Percentiles rank a stretch among this genome's conserved stretches.
Evolutionary conservation across 2,113 vertebrate species (phyloP).

Genomic region (Polyodon spathula): DNA sequence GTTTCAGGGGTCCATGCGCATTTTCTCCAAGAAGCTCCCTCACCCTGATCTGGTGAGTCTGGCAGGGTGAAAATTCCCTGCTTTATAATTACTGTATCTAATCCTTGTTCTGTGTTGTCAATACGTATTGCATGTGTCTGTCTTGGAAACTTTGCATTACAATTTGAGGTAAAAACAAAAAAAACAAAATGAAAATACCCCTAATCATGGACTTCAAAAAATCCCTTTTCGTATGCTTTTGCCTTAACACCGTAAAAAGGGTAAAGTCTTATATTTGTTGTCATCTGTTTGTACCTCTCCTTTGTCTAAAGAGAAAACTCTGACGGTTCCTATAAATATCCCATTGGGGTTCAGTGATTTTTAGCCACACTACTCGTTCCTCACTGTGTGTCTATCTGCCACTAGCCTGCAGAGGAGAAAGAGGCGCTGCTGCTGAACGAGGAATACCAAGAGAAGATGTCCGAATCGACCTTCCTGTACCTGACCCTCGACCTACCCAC

Average conservation of each 20-base stretch:
- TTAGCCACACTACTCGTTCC: background rate
- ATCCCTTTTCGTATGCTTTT: too few species aligned
- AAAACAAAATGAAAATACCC: too few species aligned
- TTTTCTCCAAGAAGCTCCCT: constrained; percentile 93
- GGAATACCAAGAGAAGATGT: constrained; percentile 90
- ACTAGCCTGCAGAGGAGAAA: constrained; percentile 80
- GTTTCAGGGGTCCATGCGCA: constrained; percentile 94
- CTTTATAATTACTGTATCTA: background rate
- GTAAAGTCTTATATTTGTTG: too few species aligned
- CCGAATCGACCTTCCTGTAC: constrained; percentile 89
- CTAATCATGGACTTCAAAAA: too few species aligned
- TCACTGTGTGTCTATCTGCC: background rate
- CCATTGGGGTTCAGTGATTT: background rate
- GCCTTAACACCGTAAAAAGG: too few species aligned
- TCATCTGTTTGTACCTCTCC: background rate
- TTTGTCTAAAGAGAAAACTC: too few species aligned
- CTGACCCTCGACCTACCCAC: constrained; percentile 91
- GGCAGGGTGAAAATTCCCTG: background rate
- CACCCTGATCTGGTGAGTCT: constrained; percentile 87
- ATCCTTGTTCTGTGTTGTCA: background rate
- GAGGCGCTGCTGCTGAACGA: constrained; percentile 75
- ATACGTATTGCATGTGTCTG: too few species aligned
- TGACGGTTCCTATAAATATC: too few species aligned
- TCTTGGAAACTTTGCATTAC: too few species aligned
- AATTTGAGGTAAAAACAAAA: too few species aligned